A percentile compares a stretch with the other conserved stretches of the same genome.
Conservation (phyloP, 2,797 vertebrate genomes). For the Alectoris magna region DNA sequence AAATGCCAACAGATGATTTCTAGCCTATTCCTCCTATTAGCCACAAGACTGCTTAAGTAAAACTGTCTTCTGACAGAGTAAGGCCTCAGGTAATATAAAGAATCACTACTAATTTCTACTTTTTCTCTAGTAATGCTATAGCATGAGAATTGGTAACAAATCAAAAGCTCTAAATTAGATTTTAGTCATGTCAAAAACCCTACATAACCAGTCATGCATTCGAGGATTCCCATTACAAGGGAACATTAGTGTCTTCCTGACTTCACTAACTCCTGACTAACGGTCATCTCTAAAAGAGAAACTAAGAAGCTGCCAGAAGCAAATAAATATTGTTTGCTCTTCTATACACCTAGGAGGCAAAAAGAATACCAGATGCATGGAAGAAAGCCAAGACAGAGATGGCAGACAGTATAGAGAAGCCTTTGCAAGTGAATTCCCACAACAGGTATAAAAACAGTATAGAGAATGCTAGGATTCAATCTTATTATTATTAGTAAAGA, state of each 20-base stretch:
- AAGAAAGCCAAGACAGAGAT: background rate
- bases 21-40: background rate
- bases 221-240: background rate
- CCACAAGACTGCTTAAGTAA: background rate
- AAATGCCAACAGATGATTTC: background rate
- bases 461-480: background rate
- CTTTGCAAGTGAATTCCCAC: background rate
- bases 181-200: background rate
- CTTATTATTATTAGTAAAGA: background rate
- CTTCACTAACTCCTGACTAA: background rate
- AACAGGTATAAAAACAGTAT: background rate
- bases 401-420: background rate
- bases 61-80: background rate
- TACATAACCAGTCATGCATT: background rate
- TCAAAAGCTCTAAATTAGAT: background rate
- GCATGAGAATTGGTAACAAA: background rate
- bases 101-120: background rate
- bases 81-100: background rate
- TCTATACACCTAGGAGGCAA: background rate
- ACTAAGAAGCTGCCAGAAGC: background rate
- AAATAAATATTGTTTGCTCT: background rate
- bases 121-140: background rate
- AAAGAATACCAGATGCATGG: background rate
- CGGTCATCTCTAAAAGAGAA: background rate
- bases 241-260: background rate